phyloP scores from a whole-genome alignment of 2,888 invertebrate species.

The Scaptomyza polygonia region DNA sequence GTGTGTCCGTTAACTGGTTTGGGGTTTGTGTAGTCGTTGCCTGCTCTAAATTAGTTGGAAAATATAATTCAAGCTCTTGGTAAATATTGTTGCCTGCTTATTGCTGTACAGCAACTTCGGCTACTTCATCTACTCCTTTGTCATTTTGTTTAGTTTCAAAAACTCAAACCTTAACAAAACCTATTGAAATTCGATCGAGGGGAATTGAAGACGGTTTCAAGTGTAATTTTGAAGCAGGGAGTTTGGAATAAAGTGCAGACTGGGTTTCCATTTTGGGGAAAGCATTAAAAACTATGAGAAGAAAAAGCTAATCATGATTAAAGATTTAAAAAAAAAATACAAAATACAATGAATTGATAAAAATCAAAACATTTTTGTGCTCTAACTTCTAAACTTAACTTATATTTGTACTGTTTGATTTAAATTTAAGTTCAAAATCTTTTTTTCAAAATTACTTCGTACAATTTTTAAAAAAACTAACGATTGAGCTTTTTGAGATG shows the following conservation, averaged over 20 bases:
- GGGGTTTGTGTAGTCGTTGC: slow-evolving; percentile 14
- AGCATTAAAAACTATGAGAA: no score
- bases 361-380: no score
- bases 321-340: no score
- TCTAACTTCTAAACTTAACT: no score
- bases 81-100: slow-evolving; percentile 42
- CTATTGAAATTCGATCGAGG: slow-evolving; percentile 6
- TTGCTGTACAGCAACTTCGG: slow-evolving; percentile 15
- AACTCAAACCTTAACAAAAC: slow-evolving; percentile 4
- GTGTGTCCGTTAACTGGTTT: neutral
- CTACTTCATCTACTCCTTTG: slow-evolving; percentile 2
- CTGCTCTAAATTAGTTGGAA: slow-evolving; percentile 65
- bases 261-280: neutral
- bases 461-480: no score
- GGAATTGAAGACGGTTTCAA: neutral
- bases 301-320: neutral
- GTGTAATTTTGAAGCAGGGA: neutral
- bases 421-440: no score
- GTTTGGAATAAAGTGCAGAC: neutral
- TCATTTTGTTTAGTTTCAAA: neutral
- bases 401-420: no score
- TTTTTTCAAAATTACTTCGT: no score
- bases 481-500: no score
- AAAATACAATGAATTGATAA: no score
- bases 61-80: slow-evolving; percentile 63